phyloP scores from a whole-genome alignment of 92 coral and sea anemone genomes.

The Chrysogorgia sp. region DNA sequence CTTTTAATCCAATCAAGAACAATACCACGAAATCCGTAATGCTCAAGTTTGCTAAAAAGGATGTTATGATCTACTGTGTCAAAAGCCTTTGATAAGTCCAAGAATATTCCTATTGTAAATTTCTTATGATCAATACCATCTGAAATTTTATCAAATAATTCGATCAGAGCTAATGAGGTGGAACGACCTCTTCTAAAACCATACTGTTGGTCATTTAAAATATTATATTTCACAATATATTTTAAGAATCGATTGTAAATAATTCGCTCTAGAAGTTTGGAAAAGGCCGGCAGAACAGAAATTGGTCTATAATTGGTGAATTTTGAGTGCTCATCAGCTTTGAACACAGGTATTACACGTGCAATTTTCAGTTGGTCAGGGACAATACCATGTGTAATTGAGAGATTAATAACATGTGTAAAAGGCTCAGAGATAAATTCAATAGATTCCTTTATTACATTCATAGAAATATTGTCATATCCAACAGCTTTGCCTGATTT shows the following conservation, averaged over 20 bases:
- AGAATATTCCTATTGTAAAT: conserved; percentile 42
- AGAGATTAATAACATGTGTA: conserved; percentile 34
- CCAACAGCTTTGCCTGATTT: too few species aligned
- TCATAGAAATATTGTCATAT: conserved; percentile 33
- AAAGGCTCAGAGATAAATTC: conserved; percentile 23
- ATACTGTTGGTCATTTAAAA: conserved; percentile 44
- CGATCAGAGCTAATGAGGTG: conserved; percentile 47
- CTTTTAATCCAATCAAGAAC: conserved; percentile 49
- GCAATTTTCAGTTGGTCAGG: conserved; percentile 48
- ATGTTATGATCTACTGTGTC: too few species aligned
- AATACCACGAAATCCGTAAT: conserved; percentile 58
- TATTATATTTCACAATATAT: conserved; percentile 29
- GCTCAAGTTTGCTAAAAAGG: conserved; percentile 45
- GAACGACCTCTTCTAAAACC: conserved; percentile 58
- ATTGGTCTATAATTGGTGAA: conserved; percentile 10
- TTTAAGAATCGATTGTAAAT: conserved; percentile 40
- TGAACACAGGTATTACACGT: conserved; percentile 28
- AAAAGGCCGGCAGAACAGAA: conserved; percentile 47
- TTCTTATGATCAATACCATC: too few species aligned
- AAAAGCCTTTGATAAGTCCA: conserved; percentile 53
- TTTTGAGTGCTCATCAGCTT: background rate
- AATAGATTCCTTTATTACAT: conserved; percentile 15
- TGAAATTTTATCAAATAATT: too few species aligned
- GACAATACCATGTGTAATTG: conserved; percentile 37
- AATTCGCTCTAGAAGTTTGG: conserved; percentile 45